Base-by-base conservation (phyloP, 2,797 vertebrate genomes). In the Ptychobarbus kaznakovi region DNA sequence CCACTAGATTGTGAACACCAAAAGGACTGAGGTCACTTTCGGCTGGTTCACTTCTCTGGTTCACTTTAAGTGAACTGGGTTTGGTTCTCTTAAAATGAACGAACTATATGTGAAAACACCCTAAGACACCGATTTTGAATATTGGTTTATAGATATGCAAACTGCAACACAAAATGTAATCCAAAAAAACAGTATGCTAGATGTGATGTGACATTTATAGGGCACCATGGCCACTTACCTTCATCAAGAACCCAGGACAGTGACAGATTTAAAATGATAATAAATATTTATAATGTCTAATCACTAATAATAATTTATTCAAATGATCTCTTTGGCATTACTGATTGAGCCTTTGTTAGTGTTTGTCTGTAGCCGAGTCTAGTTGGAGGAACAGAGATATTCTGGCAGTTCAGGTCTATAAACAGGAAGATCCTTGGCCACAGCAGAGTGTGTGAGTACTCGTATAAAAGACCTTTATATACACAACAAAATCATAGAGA, bases 401-500 rank as follows among this genome's bases (percentile, higher is more conserved):
- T 51, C 72, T 32, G 46, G 16, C 18, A 51, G 28, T 53, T 53
- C 1, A 53, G 13, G 10, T 16, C 32, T 75, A 35, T 75, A 53
- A 75, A 53, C 49, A 75, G 73, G 49, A 53, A 35, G 46, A 75
- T 53, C 35, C 9, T 74, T 51, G 44, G 16, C 16, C 3, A 51
- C 20, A 72, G 42, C 69, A 28, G 16, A 9, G 20, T n/a, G n/a
- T 73, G 3, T 28, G 15, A 70, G 68, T 6, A 13, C 38, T 49
- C 25, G 0, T 32, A 51, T 16, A 74, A 51, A 8, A 53, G 10
- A 75, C 49, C 20, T 38, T 68, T 18, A 66, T 35, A 66, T 66
- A 61, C 58, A 61, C 20, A 75, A 74, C 46, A 75, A 75, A 40
- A 40, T 58, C 35, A 58, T 58, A 77, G 20, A 77, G 40, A 58